These are phyloP conservation scores for Cyprinella venusta DNA, from an alignment of 2,797 vertebrate species.

Conservation along the genomic window DNA sequence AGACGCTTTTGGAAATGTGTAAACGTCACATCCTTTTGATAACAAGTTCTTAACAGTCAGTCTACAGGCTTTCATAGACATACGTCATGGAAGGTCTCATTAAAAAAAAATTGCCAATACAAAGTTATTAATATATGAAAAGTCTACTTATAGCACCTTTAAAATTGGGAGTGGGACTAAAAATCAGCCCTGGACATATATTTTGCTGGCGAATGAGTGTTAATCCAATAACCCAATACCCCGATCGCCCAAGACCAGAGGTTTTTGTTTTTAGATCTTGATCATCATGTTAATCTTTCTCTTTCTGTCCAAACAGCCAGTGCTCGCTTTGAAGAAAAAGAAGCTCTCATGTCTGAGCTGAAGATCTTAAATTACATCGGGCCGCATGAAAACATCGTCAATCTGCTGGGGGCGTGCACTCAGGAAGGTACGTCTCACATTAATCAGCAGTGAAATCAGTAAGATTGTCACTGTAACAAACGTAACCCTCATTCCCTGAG, in stretches of 20 bases:
- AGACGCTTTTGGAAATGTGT: rapidly evolving
- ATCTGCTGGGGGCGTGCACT: slow-evolving; percentile 94
- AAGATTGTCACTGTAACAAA: background rate
- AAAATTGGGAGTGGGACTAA: background rate
- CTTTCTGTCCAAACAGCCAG: slow-evolving; percentile 78
- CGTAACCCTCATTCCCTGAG: too few species aligned
- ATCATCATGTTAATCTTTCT: background rate
- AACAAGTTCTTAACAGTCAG: too few species aligned
- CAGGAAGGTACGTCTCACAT: slow-evolving; percentile 82
- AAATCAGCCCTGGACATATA: background rate
- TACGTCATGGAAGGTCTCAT: too few species aligned
- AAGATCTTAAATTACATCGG: slow-evolving; percentile 97
- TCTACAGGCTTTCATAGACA: too few species aligned
- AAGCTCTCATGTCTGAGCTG: slow-evolving; percentile 95
- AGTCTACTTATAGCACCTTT: too few species aligned
- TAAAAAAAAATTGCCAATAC: too few species aligned
- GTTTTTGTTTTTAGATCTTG: background rate
- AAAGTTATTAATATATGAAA: too few species aligned
- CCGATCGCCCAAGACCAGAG: background rate
- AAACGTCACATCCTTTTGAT: background rate
- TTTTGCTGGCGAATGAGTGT: background rate
- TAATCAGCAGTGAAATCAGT: background rate
- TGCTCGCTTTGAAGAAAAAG: slow-evolving; percentile 88
- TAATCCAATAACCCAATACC: background rate
- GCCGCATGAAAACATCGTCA: slow-evolving; percentile 92